Conservation (phyloP, 2,888 invertebrate genomes). For the Eumerus sabulonum region DNA sequence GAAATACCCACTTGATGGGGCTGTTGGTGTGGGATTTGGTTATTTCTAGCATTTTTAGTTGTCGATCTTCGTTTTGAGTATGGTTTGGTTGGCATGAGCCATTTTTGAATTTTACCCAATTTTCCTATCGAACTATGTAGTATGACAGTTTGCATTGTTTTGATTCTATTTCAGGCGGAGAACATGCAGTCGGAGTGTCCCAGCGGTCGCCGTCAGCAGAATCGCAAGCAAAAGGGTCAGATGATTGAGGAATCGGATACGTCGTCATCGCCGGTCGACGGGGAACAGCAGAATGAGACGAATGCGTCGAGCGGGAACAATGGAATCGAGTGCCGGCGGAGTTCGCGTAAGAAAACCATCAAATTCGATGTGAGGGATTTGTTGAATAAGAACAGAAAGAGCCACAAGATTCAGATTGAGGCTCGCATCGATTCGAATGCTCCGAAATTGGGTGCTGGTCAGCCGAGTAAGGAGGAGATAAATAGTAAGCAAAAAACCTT, state of each 20-base stretch:
- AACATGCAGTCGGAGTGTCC: slow-evolving; percentile 53
- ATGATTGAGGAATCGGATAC: slow-evolving; percentile 32
- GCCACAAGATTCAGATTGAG: slow-evolving; percentile 77
- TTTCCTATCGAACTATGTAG: background rate
- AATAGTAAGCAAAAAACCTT: slow-evolving; percentile 72
- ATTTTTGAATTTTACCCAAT: slow-evolving; percentile 2
- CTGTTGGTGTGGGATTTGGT: slow-evolving; percentile 6
- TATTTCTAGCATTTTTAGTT: slow-evolving; percentile 37
- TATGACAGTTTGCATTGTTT: slow-evolving; percentile 52
- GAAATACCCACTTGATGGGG: slow-evolving; percentile 19
- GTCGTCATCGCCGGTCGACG: slow-evolving; percentile 31
- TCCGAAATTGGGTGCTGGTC: slow-evolving; percentile 45
- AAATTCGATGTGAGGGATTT: slow-evolving; percentile 78
- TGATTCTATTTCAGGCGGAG: slow-evolving; percentile 35
- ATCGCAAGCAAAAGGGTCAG: slow-evolving; percentile 5
- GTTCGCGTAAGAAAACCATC: slow-evolving; percentile 77
- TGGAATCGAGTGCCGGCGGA: slow-evolving; percentile 74
- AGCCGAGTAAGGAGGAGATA: slow-evolving; percentile 63
- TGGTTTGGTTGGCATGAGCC: slow-evolving; percentile 3
- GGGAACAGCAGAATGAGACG: slow-evolving; percentile 36
- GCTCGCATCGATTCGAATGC: slow-evolving; percentile 77
- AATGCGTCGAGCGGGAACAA: background rate
- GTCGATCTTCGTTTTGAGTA: slow-evolving; percentile 47
- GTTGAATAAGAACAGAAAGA: slow-evolving; percentile 76
- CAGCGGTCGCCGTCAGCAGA: slow-evolving; percentile 29